Percentiles rank a stretch among this genome's conserved stretches.
phyloP scores from a whole-genome alignment of 2,113 vertebrate genomes.

The Rhagologus leucostigma region DNA sequence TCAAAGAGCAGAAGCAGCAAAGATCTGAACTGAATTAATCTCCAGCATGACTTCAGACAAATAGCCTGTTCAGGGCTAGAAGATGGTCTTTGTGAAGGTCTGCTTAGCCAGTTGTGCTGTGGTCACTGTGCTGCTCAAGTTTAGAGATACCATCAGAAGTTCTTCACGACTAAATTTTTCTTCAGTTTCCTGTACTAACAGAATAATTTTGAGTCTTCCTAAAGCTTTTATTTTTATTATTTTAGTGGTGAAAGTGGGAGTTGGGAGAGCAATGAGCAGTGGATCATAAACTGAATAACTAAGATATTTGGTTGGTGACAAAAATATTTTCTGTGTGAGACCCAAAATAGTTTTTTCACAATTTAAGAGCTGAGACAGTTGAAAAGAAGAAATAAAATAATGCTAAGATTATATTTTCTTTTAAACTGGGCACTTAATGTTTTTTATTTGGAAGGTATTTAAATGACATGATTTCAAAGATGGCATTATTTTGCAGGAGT shows the following conservation, averaged over 20 bases:
- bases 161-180: background rate
- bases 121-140: background rate
- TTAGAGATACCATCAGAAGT: background rate
- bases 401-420: background rate
- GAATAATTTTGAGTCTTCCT: background rate
- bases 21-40: background rate
- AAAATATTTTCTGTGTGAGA: background rate
- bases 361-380: background rate
- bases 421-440: background rate
- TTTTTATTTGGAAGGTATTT: background rate
- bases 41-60: background rate
- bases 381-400: background rate
- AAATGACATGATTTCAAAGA: background rate
- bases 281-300: background rate
- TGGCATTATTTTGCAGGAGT: background rate
- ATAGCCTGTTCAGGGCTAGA: background rate
- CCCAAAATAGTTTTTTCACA: background rate
- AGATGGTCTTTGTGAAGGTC: fast-evolving
- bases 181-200: background rate
- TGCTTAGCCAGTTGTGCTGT: background rate
- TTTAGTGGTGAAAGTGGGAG: background rate
- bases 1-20: background rate
- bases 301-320: background rate
- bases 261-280: background rate
- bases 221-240: background rate